These are phyloP conservation scores for Neodiprion fabricii DNA, from an alignment of 1,140 invertebrate genomes.

Conservation along the genomic window DNA sequence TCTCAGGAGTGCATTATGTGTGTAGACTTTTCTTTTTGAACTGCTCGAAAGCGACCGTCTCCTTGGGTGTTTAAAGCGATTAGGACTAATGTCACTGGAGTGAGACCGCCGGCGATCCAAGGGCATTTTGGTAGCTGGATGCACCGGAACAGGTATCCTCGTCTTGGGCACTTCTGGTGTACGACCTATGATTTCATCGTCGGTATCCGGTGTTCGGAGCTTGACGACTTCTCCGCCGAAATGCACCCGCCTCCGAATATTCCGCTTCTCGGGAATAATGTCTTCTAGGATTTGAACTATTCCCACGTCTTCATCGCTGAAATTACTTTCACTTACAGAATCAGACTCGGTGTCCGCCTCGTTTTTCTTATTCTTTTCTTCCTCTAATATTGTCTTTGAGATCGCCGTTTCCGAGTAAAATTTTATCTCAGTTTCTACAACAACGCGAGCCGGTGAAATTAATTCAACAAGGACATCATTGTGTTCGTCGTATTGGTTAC, in stretches of 20 bases:
- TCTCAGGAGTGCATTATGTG: conserved; percentile 50
- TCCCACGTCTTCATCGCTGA: conserved; percentile 37
- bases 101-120: conserved; percentile 30
- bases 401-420: conserved; percentile 78
- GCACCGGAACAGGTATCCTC: conserved; percentile 56
- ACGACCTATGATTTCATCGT: conserved; percentile 50
- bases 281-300: conserved; percentile 51
- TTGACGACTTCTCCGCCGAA: conserved; percentile 86
- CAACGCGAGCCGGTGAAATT: conserved; percentile 63
- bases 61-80: conserved; percentile 8
- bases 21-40: conserved; percentile 50
- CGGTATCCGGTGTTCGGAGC: conserved; percentile 82
- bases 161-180: conserved; percentile 24
- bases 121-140: conserved; percentile 52
- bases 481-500: conserved; percentile 20
- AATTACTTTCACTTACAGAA: conserved; percentile 34
- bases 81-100: conserved; percentile 42
- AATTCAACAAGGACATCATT: conserved; percentile 3
- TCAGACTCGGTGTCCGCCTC: conserved; percentile 62
- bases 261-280: conserved; percentile 28
- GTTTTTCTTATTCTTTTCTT: conserved; percentile 61
- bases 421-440: conserved; percentile 82
- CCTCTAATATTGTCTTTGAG: conserved; percentile 81
- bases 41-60: conserved; percentile 55
- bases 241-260: conserved; percentile 66